Percentiles rank a stretch among this genome's conserved stretches.
phyloP scores from a whole-genome alignment of 2,113 vertebrate species.

The Heterocephalus glaber region DNA sequence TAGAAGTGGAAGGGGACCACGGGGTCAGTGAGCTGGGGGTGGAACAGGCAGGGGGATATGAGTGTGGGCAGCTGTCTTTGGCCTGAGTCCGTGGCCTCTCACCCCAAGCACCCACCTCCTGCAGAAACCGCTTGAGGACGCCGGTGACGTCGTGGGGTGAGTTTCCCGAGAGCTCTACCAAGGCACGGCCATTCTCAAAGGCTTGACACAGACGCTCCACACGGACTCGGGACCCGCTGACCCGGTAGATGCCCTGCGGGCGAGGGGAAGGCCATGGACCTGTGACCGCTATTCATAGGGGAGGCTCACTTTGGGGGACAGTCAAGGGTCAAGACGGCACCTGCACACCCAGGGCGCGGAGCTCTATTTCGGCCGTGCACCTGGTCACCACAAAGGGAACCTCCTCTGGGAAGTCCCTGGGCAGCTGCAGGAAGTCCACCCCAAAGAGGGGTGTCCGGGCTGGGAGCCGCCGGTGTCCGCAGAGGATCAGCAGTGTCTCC shows the following conservation, averaged over 20 bases:
- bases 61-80: constrained; percentile 15
- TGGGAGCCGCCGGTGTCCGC: constrained; percentile 88
- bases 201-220: constrained; percentile 93
- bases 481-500: constrained; percentile 90
- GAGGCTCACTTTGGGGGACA: not conserved
- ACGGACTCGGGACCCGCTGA: constrained; percentile 93
- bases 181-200: constrained; percentile 90
- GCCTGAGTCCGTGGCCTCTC: not conserved
- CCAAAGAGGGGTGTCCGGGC: constrained; percentile 89
- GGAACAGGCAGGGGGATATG: constrained; percentile 38
- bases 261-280: not conserved
- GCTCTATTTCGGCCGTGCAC: constrained; percentile 93
- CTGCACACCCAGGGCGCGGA: constrained; percentile 91
- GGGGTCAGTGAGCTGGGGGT: constrained; percentile 91
- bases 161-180: constrained; percentile 93
- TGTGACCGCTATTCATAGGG: not conserved
- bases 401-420: constrained; percentile 86
- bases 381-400: constrained; percentile 91
- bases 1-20: constrained; percentile 92
- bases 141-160: constrained; percentile 94
- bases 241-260: constrained; percentile 92
- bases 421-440: constrained; percentile 86
- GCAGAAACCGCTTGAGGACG: constrained; percentile 95
- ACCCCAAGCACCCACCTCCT: constrained; percentile 87
- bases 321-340: constrained; percentile 76